Conservation (phyloP, 2,888 invertebrate species). For the Pseudococcus viburni region DNA sequence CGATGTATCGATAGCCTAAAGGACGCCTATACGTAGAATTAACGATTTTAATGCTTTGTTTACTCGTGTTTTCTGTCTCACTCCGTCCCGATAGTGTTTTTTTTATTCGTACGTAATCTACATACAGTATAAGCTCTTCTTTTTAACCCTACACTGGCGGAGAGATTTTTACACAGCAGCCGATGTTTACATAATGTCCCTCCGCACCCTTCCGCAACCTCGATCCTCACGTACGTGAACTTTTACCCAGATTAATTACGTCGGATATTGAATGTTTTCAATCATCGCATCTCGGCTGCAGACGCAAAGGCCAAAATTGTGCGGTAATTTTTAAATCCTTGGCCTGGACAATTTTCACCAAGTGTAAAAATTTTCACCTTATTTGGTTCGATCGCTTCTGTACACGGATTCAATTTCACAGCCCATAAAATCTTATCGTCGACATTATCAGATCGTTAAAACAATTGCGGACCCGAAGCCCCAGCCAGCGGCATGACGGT, state of each 20-base stretch:
- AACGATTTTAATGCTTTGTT: constrained; percentile 53
- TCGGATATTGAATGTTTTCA: neutral
- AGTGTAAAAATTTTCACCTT: neutral
- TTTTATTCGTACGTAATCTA: constrained; percentile 28
- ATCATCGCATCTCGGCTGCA: neutral
- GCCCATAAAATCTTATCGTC: constrained; percentile 49
- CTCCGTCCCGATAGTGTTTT: neutral
- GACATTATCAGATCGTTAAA: constrained; percentile 46
- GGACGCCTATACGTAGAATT: constrained; percentile 35
- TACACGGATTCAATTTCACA: constrained; percentile 47
- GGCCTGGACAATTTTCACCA: neutral
- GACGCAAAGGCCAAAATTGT: neutral
- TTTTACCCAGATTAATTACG: constrained; percentile 52
- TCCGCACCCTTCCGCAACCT: neutral
- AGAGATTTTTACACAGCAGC: constrained; percentile 11
- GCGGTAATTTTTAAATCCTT: neutral
- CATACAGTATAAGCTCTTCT: neutral
- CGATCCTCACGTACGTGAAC: neutral
- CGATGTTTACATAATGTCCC: constrained; percentile 18
- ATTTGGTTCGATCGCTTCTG: neutral
- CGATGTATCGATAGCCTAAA: constrained; percentile 27
- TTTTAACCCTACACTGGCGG: neutral
- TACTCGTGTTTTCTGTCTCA: constrained; percentile 29
- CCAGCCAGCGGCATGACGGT: neutral
- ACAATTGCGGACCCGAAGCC: constrained; percentile 19